These are phyloP conservation scores for Trichacis sp. DNA, from an alignment of 2,888 invertebrate genomes.

Conservation along the genomic window DNA sequence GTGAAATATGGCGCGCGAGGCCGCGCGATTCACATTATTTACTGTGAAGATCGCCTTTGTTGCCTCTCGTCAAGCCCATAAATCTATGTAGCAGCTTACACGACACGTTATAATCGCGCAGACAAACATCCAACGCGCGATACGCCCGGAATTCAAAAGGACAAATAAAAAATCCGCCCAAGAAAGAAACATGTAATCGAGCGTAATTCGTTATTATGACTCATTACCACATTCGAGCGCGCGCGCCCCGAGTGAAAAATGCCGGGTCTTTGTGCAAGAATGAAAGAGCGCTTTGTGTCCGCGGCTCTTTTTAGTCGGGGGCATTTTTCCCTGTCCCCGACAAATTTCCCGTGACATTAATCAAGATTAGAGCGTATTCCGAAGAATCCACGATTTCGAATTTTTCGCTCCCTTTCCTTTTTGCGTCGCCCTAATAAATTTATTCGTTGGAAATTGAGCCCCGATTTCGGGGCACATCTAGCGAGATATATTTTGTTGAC, in stretches of 20 bases:
- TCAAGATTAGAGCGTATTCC: neutral
- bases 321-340: neutral
- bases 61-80: constrained; percentile 8
- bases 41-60: constrained; percentile 6
- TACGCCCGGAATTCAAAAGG: neutral
- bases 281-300: too few relatives aligned
- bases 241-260: neutral
- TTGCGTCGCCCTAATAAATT: too few relatives aligned
- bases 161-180: neutral
- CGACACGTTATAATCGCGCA: neutral
- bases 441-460: too few relatives aligned
- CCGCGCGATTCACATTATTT: constrained; percentile 10
- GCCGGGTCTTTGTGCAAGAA: neutral
- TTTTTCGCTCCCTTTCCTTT: too few relatives aligned
- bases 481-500: too few relatives aligned
- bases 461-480: too few relatives aligned
- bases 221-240: neutral
- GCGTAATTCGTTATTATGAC: constrained; percentile 6
- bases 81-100: constrained; percentile 1
- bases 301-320: neutral
- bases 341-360: neutral
- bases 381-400: too few relatives aligned
- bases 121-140: neutral
- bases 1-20: constrained; percentile 4
- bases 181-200: neutral